Evolutionary conservation across 2,797 vertebrate genomes (phyloP).

Genomic region (Argyrosomus regius): DNA sequence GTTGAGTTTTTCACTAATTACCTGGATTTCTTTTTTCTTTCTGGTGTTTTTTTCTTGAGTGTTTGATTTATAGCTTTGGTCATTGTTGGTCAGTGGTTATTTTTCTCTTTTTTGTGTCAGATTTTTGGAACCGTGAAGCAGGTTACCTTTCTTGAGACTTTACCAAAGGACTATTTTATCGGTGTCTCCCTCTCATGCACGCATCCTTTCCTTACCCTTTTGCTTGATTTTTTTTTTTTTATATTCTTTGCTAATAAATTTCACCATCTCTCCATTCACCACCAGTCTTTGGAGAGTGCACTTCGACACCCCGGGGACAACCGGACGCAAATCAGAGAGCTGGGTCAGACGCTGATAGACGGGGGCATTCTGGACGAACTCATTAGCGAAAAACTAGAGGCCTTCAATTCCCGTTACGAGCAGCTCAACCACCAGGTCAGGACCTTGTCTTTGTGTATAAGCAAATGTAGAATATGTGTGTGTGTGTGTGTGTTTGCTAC

Average conservation of each 20-base stretch:
- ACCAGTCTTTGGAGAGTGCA: slow-evolving; percentile 90
- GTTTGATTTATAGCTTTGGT: neutral
- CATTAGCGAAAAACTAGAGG: slow-evolving; percentile 96
- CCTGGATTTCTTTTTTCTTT: slow-evolving; percentile 21
- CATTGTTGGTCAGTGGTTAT: neutral
- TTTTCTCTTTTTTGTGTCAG: neutral
- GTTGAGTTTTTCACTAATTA: slow-evolving; percentile 12
- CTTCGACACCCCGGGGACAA: slow-evolving; percentile 97
- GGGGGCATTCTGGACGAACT: slow-evolving; percentile 98
- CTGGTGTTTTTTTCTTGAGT: neutral
- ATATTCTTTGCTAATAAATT: slow-evolving; percentile 10
- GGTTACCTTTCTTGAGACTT: neutral
- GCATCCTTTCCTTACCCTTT: slow-evolving; percentile 1
- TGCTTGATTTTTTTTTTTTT: neutral
- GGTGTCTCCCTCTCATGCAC: neutral
- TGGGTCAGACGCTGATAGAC: slow-evolving; percentile 97
- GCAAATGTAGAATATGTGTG: neutral
- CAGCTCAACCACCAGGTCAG: slow-evolving; percentile 94
- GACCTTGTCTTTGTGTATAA: slow-evolving; percentile 33
- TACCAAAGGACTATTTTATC: slow-evolving; percentile 10
- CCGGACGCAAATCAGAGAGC: slow-evolving; percentile 96
- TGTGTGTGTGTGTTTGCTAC: slow-evolving; percentile 10
- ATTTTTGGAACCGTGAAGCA: slow-evolving; percentile 14
- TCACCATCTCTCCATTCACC: slow-evolving; percentile 35
- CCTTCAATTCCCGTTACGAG: slow-evolving; percentile 93